Evolutionary conservation across 2,113 vertebrate species (phyloP).

Genomic region (Phrynocephalus versicolor): DNA sequence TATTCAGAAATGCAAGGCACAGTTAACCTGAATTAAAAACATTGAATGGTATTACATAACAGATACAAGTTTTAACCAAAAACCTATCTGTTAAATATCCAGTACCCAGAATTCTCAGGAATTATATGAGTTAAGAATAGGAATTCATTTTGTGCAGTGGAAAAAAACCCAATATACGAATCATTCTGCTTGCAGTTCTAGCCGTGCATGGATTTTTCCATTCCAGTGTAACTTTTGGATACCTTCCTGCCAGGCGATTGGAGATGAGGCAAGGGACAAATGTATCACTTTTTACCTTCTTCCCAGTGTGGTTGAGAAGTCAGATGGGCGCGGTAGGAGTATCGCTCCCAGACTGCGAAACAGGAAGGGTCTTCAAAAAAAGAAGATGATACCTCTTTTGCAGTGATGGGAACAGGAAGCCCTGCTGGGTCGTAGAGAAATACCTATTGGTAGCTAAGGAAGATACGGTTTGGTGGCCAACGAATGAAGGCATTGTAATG

Average conservation of each 20-base stretch:
- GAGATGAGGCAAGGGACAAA: not conserved
- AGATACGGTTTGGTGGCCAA: not conserved
- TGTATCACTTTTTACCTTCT: constrained; percentile 45
- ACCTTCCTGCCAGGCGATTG: not conserved
- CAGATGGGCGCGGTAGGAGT: constrained; percentile 65
- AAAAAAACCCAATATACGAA: no score
- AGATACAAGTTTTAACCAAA: no score
- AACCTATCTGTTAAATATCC: no score
- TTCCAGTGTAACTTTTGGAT: not conserved
- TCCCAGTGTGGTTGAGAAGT: constrained; percentile 58
- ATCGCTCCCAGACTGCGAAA: constrained; percentile 73
- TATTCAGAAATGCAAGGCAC: no score
- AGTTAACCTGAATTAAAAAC: no score
- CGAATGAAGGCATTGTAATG: not conserved
- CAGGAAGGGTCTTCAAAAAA: constrained; percentile 72
- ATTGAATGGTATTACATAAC: no score
- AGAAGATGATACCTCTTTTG: constrained; percentile 37
- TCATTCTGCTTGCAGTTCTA: not conserved
- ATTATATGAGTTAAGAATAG: no score
- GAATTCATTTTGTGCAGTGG: no score
- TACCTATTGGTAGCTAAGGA: constrained; percentile 78
- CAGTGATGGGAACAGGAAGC: constrained; percentile 71
- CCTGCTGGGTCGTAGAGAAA: constrained; percentile 81
- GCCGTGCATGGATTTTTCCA: not conserved
- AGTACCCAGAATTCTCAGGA: no score